phyloP scores from a whole-genome alignment of 2,113 vertebrate genomes.

The Podocnemis expansa region DNA sequence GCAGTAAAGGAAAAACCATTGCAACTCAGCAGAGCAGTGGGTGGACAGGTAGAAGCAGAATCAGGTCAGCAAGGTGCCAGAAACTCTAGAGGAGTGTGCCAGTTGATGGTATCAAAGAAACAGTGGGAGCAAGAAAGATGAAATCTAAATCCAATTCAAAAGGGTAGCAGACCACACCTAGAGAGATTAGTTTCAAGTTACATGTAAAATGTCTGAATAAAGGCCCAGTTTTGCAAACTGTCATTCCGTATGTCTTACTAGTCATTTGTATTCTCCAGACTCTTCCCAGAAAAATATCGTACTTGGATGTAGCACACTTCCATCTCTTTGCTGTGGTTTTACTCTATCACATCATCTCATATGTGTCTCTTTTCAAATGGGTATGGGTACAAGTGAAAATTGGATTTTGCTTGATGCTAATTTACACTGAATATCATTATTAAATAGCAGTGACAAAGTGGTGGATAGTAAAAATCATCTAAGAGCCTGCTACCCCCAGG shows the following conservation, averaged over 20 bases:
- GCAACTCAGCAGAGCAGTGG: not conserved
- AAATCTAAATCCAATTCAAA: conserved; percentile 19
- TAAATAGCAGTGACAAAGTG: not conserved
- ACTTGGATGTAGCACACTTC: not conserved
- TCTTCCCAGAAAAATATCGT: not conserved
- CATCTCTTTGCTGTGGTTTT: not conserved
- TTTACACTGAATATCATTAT: not conserved
- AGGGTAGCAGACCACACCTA: not conserved
- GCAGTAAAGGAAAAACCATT: not conserved
- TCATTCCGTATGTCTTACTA: not conserved
- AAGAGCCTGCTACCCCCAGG: not conserved
- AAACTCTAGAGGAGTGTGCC: not conserved
- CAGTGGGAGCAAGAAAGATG: not conserved
- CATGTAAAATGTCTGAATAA: not conserved
- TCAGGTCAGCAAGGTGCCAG: not conserved
- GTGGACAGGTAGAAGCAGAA: not conserved
- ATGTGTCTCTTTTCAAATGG: not conserved
- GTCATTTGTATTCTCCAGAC: not conserved
- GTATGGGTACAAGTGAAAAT: not conserved
- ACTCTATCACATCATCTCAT: not conserved
- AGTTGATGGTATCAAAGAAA: conserved; percentile 18
- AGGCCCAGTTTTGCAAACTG: not conserved
- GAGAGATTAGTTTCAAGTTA: conserved; percentile 3
- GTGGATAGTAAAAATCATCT: not conserved
- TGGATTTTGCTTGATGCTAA: not conserved